Evolutionary conservation across 2,113 vertebrate species (phyloP), one percentile per base, ranked within the genome.

Genomic region (Colistium nudipinnis): DNA sequence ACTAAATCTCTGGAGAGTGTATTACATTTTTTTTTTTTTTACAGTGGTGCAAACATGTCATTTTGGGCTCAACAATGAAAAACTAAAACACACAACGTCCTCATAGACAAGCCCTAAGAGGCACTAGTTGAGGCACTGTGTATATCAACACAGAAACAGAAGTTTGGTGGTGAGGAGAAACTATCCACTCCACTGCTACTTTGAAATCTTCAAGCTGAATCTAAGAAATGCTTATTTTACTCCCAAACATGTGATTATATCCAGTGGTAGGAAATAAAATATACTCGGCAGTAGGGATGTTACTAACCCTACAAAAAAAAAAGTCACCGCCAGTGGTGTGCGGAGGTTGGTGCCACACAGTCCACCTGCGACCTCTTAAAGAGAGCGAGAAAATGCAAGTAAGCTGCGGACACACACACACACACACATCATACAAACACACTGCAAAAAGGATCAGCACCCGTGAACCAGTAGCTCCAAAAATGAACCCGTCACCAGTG

Each of bases 121-220:
- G n/a, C n/a, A n/a, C n/a, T n/a, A n/a, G n/a, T n/a, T n/a, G n/a
- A n/a, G n/a, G n/a, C n/a, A n/a, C n/a, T n/a, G n/a, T n/a, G n/a
- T n/a, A 33, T 33, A 33, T 6, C 31, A 33, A 33, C 31, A 45
- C 43, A 45, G 4, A 52, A 64, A 48, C 41, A n/a, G n/a, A n/a
- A n/a, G n/a, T n/a, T n/a, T n/a, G n/a, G n/a, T n/a, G 41, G 36
- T 39, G 53, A 78, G 53, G 35, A 48, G 7, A 60, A 61, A 41
- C 11, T 24, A 54, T 24, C 64, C 33, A 36, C 53, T 56, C 39
- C 9, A n/a, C 10, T 80, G 79, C 79, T 82, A 84, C 70, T 82
- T 53, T 35, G 19, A 59, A 57, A 24, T 10, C 62, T 47, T 81
- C 59, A 79, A 73, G 59, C 30, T 48, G 45, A 61, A 7, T 45